phyloP scores from a whole-genome alignment of 2,113 vertebrate species.

The Limnothrissa miodon region DNA sequence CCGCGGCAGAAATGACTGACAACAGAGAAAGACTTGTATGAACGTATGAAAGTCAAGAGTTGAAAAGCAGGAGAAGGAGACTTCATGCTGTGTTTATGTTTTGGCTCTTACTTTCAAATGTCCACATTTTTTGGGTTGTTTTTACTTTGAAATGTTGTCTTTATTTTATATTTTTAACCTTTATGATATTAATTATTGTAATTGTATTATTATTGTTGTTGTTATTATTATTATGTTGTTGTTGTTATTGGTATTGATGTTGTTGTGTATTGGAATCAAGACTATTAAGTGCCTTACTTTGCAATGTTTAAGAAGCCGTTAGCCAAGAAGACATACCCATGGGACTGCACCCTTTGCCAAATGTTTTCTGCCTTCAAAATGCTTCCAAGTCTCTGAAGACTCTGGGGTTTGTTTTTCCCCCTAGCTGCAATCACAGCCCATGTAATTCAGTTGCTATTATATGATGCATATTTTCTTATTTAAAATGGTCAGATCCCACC shows the following conservation, averaged over 20 bases:
- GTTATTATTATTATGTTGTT: constrained; percentile 37
- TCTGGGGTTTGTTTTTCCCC: constrained; percentile 46
- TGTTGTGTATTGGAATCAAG: constrained; percentile 67
- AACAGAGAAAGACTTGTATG: constrained; percentile 59
- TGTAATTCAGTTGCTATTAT: constrained; percentile 22
- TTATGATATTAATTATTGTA: constrained; percentile 67
- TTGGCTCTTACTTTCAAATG: constrained; percentile 61
- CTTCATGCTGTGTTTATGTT: constrained; percentile 64
- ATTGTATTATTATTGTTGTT: constrained; percentile 63
- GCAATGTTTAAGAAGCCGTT: constrained; percentile 63
- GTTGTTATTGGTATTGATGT: constrained; percentile 40
- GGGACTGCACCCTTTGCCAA: constrained; percentile 70
- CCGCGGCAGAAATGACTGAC: background rate
- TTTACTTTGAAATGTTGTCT: constrained; percentile 69
- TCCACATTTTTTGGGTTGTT: constrained; percentile 62
- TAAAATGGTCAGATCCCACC: constrained; percentile 37
- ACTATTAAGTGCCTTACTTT: constrained; percentile 67
- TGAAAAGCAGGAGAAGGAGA: constrained; percentile 64
- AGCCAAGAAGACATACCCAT: constrained; percentile 61
- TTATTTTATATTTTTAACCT: constrained; percentile 61
- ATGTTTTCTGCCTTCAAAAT: constrained; percentile 59
- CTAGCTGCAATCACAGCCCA: constrained; percentile 60
- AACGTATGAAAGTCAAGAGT: constrained; percentile 55
- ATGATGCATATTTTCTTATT: constrained; percentile 40
- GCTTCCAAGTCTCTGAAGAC: constrained; percentile 51